These are phyloP conservation scores for Gonatopus flavifemur DNA, from an alignment of 1,140 invertebrate species.

Conservation along the genomic window DNA sequence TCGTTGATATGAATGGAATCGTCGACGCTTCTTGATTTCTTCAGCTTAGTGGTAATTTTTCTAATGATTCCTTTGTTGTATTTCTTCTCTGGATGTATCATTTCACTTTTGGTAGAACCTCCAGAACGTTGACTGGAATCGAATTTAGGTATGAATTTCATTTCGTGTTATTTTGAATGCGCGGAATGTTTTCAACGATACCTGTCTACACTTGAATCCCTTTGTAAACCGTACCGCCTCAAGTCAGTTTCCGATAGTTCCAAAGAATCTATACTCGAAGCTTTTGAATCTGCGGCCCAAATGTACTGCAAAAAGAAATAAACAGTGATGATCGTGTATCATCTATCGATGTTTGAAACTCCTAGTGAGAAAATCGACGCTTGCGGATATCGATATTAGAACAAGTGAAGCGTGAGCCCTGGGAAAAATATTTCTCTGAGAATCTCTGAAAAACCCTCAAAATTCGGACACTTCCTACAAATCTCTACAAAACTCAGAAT, in stretches of 20 bases:
- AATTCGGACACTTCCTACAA: too few species aligned
- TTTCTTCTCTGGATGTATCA: slow-evolving; percentile 70
- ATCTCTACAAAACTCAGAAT: too few species aligned
- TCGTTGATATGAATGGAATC: slow-evolving; percentile 62
- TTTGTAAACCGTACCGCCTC: slow-evolving; percentile 59
- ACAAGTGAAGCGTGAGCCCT: too few species aligned
- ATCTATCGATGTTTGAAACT: too few species aligned
- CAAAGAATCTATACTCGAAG: slow-evolving; percentile 77
- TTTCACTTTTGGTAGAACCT: slow-evolving; percentile 82
- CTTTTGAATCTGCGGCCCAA: slow-evolving; percentile 73
- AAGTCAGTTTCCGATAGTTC: slow-evolving; percentile 61
- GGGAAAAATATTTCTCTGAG: too few species aligned
- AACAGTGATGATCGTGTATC: slow-evolving; percentile 55
- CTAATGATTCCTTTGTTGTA: slow-evolving; percentile 81
- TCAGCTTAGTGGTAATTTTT: slow-evolving; percentile 77
- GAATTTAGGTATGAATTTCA: neutral
- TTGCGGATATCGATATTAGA: too few species aligned
- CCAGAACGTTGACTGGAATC: slow-evolving; percentile 70
- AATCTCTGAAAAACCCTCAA: too few species aligned
- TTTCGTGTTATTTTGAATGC: neutral
- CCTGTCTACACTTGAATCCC: slow-evolving; percentile 76
- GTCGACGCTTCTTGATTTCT: slow-evolving; percentile 82
- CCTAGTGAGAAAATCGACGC: too few species aligned
- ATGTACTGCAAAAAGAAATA: slow-evolving; percentile 34
- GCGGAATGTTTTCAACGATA: slow-evolving; percentile 32